Evolutionary conservation across 2,888 invertebrate species (phyloP), one percentile per base, ranked within the genome.

Genomic region (Lasioglossum calceatum): DNA sequence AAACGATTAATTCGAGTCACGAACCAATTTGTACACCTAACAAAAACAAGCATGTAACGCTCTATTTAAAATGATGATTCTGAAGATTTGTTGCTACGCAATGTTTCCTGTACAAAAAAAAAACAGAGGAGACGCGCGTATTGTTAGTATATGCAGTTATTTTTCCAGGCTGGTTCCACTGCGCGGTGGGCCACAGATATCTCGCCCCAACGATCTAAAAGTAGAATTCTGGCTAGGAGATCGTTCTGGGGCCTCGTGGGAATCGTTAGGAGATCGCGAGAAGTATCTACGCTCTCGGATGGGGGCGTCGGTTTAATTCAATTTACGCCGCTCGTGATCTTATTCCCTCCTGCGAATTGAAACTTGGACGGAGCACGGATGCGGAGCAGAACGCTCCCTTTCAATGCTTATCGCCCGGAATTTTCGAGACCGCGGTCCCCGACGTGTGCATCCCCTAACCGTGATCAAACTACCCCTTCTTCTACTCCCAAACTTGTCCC

Each of bases 211-310:
- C 81, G 77, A 89, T 90, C 92, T 90, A 90, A 90, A 89, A 92
- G 89, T 89, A 89, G 92, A 89, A 88, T 89, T 88, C 92, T 82
- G 82, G 78, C 79, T 82, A 75, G 81, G 91, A 72, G 85, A 86
- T 88, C 79, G 74, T 54, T 54, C 75, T 79, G 74, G 80, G 75
- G 81, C 80, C 89, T 87, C 92, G 90, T 92, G 89, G 88, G 91
- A 90, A 92, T 91, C 87, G 88, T 89, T 89, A 79, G 89, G 27
- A 84, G 73, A 67, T 64, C 54, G 75, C 83, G 80, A 75, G 80
- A 74, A 75, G 76, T 71, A 77, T 27, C 64, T 36, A 64, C 64
- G 67, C 44, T 78, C 44, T 78, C 75, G 74, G 64, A 73, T 75
- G 73, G 81, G 70, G 75, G 47, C 87, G 86, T 79, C 77, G 84